phyloP scores from a whole-genome alignment of 2,888 invertebrate species.

The Nephrotoma guestfalica region DNA sequence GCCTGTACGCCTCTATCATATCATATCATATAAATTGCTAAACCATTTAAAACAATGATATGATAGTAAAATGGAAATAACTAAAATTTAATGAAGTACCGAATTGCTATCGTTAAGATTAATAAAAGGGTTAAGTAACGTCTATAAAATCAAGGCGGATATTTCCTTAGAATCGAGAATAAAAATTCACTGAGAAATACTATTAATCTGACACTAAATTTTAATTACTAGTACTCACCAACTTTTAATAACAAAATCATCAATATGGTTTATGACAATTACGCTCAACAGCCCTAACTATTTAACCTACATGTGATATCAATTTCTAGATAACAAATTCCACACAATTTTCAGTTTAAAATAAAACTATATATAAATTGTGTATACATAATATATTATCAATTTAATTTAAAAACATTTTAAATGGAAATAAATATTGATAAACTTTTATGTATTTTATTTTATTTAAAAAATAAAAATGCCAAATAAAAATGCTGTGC shows the following conservation, averaged over 20 bases:
- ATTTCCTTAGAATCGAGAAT: no score
- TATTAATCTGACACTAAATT: no score
- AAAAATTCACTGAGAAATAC: no score
- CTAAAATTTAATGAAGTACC: no score
- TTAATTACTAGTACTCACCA: no score
- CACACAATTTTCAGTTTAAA: background rate
- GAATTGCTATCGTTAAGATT: no score
- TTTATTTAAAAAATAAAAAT: background rate
- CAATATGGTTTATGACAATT: background rate
- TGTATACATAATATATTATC: background rate
- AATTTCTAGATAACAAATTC: background rate
- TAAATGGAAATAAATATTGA: background rate
- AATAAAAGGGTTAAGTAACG: no score
- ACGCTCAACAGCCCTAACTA: background rate
- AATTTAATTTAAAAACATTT: background rate
- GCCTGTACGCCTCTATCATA: no score
- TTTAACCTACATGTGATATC: background rate
- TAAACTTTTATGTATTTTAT: background rate
- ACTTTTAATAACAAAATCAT: background rate
- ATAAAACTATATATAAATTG: background rate
- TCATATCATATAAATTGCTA: no score
- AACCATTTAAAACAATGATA: no score
- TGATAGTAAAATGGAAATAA: no score
- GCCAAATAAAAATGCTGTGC: background rate
- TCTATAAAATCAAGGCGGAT: no score